These are phyloP conservation scores for Lampris incognitus DNA, from an alignment of 2,113 vertebrate species.

Conservation along the genomic window DNA sequence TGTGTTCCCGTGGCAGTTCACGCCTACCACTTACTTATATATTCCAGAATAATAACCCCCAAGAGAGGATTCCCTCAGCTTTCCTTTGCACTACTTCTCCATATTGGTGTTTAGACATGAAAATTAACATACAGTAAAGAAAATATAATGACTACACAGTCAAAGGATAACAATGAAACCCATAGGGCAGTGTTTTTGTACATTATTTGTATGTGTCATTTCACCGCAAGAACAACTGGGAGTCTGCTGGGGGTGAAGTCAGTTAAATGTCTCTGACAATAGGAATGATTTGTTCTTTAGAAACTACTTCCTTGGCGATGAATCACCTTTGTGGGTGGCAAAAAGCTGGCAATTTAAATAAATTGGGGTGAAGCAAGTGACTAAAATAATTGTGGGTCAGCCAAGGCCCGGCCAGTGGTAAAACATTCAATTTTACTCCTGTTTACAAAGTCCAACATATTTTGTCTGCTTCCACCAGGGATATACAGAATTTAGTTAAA, in stretches of 20 bases:
- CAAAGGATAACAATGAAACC: constrained; percentile 22
- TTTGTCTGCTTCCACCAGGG: too few species aligned
- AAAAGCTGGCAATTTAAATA: not conserved
- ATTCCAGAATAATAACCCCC: constrained; percentile 36
- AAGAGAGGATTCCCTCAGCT: constrained; percentile 29
- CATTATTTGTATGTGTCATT: not conserved
- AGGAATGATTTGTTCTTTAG: not conserved
- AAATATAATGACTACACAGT: constrained; percentile 8
- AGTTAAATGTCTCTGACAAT: not conserved
- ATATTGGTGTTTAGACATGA: constrained; percentile 32
- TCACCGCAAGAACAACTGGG: not conserved
- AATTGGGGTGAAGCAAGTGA: not conserved
- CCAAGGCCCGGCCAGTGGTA: too few species aligned
- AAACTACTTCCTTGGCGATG: not conserved
- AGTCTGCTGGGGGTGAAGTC: not conserved
- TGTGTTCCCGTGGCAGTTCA: constrained; percentile 41
- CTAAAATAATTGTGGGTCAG: too few species aligned
- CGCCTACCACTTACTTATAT: constrained; percentile 58
- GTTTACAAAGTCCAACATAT: too few species aligned
- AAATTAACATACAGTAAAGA: constrained; percentile 22
- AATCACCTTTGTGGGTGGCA: not conserved
- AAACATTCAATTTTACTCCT: too few species aligned
- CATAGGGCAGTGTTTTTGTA: not conserved
- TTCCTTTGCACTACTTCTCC: constrained; percentile 34
- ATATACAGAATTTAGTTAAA: too few species aligned